phyloP scores from a whole-genome alignment of 2,888 invertebrate species.

The Cephus spinipes region DNA sequence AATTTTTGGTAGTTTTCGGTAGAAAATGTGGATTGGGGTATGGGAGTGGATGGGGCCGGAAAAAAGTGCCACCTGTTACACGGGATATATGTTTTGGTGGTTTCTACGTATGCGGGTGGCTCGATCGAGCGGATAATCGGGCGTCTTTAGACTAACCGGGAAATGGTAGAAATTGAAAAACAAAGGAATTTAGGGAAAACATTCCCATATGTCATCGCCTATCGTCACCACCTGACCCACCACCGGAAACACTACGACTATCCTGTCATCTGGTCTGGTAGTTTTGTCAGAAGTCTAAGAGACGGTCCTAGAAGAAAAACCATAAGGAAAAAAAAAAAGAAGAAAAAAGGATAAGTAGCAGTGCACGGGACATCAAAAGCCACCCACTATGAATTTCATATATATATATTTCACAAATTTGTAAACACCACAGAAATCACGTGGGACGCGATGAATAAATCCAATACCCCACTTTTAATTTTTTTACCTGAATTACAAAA shows the following conservation, averaged over 20 bases:
- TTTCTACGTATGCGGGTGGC: conserved; percentile 3
- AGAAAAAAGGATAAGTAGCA: background rate
- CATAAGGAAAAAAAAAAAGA: background rate
- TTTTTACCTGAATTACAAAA: too few relatives aligned
- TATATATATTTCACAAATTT: background rate
- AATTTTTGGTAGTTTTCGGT: conserved; percentile 38
- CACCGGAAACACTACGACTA: conserved; percentile 31
- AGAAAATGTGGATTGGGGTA: conserved; percentile 15
- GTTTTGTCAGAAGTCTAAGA: background rate
- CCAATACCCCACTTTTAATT: background rate
- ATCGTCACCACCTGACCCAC: conserved; percentile 21
- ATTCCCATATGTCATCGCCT: conserved; percentile 35
- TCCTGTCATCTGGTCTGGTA: conserved; percentile 1
- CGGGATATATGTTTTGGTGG: background rate
- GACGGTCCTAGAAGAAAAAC: background rate
- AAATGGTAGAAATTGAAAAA: conserved; percentile 13
- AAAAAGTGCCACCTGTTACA: conserved; percentile 31
- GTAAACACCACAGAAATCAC: background rate
- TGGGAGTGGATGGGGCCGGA: background rate
- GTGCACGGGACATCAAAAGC: background rate
- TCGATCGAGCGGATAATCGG: conserved; percentile 28
- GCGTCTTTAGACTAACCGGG: conserved; percentile 10
- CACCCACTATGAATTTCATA: background rate
- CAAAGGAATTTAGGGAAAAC: background rate
- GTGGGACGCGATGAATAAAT: background rate